Evolutionary conservation across 2,888 invertebrate genomes (phyloP).

Genomic region (Odontothrips loti): DNA sequence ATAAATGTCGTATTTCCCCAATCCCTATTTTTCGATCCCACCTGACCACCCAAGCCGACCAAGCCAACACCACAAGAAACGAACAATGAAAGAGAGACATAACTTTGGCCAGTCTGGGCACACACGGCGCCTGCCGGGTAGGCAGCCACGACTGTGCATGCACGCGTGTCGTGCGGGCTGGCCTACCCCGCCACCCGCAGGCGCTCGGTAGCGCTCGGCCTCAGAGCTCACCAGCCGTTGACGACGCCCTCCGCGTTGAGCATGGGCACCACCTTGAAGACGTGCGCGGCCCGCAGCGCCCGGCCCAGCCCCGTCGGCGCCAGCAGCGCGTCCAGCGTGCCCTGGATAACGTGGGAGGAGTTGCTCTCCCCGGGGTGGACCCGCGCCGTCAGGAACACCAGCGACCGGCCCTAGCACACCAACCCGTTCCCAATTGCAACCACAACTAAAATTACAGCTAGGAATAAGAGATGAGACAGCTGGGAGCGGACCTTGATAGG

Average conservation of each 20-base stretch:
- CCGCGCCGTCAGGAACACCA: conserved; percentile 69
- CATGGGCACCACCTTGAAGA: conserved; percentile 86
- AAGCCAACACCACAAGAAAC: no score
- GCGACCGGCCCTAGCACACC: conserved; percentile 55
- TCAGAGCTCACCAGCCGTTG: conserved; percentile 74
- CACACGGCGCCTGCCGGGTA: not conserved
- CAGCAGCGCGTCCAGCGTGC: conserved; percentile 63
- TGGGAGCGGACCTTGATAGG: conserved; percentile 53
- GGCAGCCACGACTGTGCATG: no score
- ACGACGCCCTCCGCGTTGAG: conserved; percentile 84
- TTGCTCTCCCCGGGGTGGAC: conserved; percentile 88
- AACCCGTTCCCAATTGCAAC: no score
- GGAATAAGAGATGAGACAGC: no score
- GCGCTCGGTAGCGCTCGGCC: no score
- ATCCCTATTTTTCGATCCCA: not conserved
- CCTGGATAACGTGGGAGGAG: conserved; percentile 85
- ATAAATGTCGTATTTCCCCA: not conserved
- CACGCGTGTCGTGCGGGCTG: no score
- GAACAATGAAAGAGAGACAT: no score
- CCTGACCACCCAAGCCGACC: no score
- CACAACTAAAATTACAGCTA: not conserved
- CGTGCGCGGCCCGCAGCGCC: conserved; percentile 62
- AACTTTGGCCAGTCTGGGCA: no score
- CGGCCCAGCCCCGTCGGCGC: conserved; percentile 55
- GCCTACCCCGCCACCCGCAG: no score